Evolutionary conservation across 1,140 invertebrate genomes (phyloP).

Genomic region (Drosophila kikkawai): DNA sequence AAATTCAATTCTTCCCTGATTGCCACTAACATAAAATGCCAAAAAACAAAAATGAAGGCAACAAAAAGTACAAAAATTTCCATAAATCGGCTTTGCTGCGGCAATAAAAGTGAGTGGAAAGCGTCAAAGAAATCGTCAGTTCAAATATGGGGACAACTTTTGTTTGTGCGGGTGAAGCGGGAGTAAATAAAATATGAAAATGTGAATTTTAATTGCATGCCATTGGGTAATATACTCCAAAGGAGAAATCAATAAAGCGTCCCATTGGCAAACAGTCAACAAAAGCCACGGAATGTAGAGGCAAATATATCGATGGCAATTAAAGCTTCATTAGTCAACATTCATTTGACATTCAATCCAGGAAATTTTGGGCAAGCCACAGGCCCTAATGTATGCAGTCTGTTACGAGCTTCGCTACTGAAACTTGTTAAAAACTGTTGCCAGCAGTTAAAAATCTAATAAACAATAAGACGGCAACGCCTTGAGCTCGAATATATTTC

Average conservation of each 20-base stretch:
- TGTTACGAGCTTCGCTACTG: constrained; percentile 56
- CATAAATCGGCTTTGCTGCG: neutral
- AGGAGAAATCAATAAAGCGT: constrained; percentile 37
- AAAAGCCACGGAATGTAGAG: constrained; percentile 13
- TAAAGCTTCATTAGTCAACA: constrained; percentile 66
- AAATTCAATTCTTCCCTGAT: constrained; percentile 13
- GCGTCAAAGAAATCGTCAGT: constrained; percentile 53
- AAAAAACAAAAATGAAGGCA: constrained; percentile 2
- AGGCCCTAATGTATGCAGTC: constrained; percentile 35
- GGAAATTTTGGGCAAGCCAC: constrained; percentile 29
- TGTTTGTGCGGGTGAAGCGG: constrained; percentile 53
- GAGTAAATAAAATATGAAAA: constrained; percentile 54
- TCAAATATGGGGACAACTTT: constrained; percentile 24
- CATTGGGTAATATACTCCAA: constrained; percentile 32
- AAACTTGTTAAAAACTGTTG: constrained; percentile 72
- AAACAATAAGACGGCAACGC: constrained; percentile 63
- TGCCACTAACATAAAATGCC: constrained; percentile 5
- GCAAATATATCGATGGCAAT: constrained; percentile 58
- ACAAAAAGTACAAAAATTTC: constrained; percentile 11
- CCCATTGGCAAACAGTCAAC: constrained; percentile 35
- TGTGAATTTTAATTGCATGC: constrained; percentile 67
- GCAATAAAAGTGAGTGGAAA: constrained; percentile 27
- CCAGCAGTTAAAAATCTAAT: constrained; percentile 69
- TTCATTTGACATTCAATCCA: constrained; percentile 29
- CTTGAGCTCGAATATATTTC: constrained; percentile 47